These are phyloP conservation scores for Drosophila quadrilineata DNA, from an alignment of 1,140 invertebrate species.

Conservation along the genomic window DNA sequence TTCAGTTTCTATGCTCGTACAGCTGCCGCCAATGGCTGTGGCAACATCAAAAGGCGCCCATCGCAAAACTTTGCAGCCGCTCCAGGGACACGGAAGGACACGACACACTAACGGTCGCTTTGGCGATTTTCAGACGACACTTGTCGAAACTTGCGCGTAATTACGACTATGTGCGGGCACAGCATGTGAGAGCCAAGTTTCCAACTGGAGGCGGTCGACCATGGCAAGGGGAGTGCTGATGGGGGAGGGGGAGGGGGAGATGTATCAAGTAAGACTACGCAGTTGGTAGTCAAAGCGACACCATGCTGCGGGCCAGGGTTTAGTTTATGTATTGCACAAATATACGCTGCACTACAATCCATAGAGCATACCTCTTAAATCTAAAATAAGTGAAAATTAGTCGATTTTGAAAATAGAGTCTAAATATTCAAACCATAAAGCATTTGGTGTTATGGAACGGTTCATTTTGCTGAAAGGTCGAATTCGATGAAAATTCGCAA, in stretches of 20 bases:
- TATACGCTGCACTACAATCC: conserved; percentile 23
- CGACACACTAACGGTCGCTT: conserved; percentile 3
- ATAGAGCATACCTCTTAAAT: too few species aligned
- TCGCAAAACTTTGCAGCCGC: conserved; percentile 48
- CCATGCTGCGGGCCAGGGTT: conserved; percentile 28
- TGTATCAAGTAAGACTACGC: not conserved
- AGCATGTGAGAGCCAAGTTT: conserved; percentile 16
- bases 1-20: not conserved
- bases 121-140: conserved; percentile 72
- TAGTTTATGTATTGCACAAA: conserved; percentile 14
- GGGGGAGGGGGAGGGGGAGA: not conserved
- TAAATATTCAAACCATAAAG: too few species aligned
- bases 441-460: too few species aligned
- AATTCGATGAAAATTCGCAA: too few species aligned
- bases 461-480: too few species aligned
- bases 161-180: conserved; percentile 58
- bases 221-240: conserved; percentile 1
- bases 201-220: conserved; percentile 1
- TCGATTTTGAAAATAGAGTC: too few species aligned
- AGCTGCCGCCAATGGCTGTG: not conserved
- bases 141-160: conserved; percentile 78
- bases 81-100: conserved; percentile 37
- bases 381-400: too few species aligned
- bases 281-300: conserved; percentile 29
- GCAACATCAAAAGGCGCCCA: conserved; percentile 42